These are phyloP conservation scores for Sprattus sprattus DNA, from an alignment of 2,113 vertebrate species.

Conservation along the genomic window DNA sequence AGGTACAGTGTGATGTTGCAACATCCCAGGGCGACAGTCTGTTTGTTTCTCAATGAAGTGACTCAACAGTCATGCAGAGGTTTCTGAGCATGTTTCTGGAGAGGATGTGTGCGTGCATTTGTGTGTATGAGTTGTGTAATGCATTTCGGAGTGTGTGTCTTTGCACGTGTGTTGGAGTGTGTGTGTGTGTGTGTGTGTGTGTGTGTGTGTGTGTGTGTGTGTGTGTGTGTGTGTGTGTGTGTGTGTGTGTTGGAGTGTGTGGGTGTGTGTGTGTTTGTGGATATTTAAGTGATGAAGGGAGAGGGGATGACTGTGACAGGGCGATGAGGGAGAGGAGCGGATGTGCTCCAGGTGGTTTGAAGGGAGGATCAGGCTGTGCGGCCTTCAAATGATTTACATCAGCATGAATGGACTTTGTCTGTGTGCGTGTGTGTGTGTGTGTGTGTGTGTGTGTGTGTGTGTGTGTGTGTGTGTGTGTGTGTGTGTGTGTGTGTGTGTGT, in stretches of 20 bases:
- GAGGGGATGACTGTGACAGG: slow-evolving; percentile 22
- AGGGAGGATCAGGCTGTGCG: not conserved
- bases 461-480: not conserved
- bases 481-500: not conserved
- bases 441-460: not conserved
- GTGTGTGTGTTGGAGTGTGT: not conserved
- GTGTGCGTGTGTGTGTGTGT: not conserved
- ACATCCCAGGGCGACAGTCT: not conserved
- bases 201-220: not conserved
- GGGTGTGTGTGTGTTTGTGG: not conserved
- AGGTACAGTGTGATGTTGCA: not conserved
- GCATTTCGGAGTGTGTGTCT: not conserved
- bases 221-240: not conserved
- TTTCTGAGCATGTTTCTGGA: not conserved
- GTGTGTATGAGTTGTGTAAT: not conserved
- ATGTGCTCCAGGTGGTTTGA: slow-evolving; percentile 39
- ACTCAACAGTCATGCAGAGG: not conserved
- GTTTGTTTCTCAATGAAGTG: not conserved
- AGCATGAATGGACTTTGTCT: not conserved
- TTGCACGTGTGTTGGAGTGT: not conserved
- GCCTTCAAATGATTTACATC: not conserved
- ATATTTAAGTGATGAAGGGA: slow-evolving; percentile 5
- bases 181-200: not conserved
- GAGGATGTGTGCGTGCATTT: not conserved
- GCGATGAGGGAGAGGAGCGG: slow-evolving; percentile 30